Evolutionary conservation across 2,113 vertebrate genomes (phyloP).

Genomic region (Lophius piscatorius): DNA sequence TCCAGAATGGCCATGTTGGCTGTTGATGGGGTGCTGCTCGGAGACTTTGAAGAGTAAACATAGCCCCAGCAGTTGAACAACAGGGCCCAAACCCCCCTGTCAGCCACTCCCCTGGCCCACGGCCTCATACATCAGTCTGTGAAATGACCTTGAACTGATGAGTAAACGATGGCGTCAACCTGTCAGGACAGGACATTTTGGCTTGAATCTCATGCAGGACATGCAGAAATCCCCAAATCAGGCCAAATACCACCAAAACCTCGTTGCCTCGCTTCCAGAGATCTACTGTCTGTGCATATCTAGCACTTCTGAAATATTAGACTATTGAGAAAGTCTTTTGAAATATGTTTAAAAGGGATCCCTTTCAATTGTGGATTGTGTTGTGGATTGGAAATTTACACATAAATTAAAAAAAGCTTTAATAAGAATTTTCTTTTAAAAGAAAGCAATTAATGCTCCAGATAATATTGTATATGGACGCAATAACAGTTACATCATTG

Average conservation of each 20-base stretch:
- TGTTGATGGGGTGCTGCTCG: slow-evolving; percentile 60
- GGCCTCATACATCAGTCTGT: slow-evolving; percentile 69
- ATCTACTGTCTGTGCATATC: too few species aligned
- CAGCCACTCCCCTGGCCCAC: slow-evolving; percentile 53
- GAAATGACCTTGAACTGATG: slow-evolving; percentile 75
- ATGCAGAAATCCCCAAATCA: slow-evolving; percentile 68
- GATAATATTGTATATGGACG: too few species aligned
- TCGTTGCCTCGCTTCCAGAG: too few species aligned
- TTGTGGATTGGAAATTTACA: too few species aligned
- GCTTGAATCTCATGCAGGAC: slow-evolving; percentile 44
- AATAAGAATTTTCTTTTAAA: too few species aligned
- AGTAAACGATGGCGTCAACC: slow-evolving; percentile 75
- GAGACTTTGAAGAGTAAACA: slow-evolving; percentile 68
- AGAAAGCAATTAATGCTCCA: too few species aligned
- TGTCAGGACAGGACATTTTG: slow-evolving; percentile 62
- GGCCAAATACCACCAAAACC: slow-evolving; percentile 5
- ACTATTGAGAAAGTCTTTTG: too few species aligned
- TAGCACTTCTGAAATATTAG: too few species aligned
- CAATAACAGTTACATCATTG: too few species aligned
- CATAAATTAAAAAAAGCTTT: too few species aligned
- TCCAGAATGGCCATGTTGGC: slow-evolving; percentile 60
- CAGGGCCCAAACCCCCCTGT: slow-evolving; percentile 61
- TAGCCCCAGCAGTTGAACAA: slow-evolving; percentile 69
- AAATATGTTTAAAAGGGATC: too few species aligned
- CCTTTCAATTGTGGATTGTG: too few species aligned